Conservation (phyloP, 2,888 invertebrate genomes). For the Drosophila greeni region DNA sequence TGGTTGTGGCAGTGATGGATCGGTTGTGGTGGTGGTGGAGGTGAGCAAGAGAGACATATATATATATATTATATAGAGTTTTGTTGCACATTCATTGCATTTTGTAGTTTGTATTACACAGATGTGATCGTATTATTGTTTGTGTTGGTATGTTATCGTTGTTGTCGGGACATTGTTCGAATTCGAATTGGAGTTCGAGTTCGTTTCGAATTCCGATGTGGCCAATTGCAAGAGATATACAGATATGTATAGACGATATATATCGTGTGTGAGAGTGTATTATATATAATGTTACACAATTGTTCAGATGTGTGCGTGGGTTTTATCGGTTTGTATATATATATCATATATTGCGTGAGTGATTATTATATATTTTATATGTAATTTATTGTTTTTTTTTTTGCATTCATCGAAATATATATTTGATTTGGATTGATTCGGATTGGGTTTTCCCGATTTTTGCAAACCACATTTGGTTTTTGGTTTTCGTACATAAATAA, state of each 20-base stretch:
- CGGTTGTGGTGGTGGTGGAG: slow-evolving; percentile 26
- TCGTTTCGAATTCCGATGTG: slow-evolving; percentile 20
- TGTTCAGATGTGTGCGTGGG: slow-evolving; percentile 47
- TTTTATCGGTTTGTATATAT: slow-evolving; percentile 33
- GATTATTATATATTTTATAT: slow-evolving; percentile 55
- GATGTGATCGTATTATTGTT: slow-evolving; percentile 20
- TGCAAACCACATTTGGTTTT: slow-evolving; percentile 76
- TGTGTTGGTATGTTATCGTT: slow-evolving; percentile 31
- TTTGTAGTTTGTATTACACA: slow-evolving; percentile 49
- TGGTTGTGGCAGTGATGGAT: slow-evolving; percentile 27
- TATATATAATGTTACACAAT: slow-evolving; percentile 48
- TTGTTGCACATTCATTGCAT: slow-evolving; percentile 62
- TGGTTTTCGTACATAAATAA: slow-evolving; percentile 78
- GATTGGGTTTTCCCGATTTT: slow-evolving; percentile 71
- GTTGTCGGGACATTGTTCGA: slow-evolving; percentile 24
- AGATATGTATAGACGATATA: slow-evolving; percentile 41
- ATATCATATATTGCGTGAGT: slow-evolving; percentile 51
- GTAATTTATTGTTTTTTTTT: slow-evolving; percentile 43
- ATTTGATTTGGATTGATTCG: slow-evolving; percentile 66
- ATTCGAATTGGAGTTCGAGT: slow-evolving; percentile 16
- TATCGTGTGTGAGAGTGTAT: slow-evolving; percentile 27
- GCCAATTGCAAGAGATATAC: slow-evolving; percentile 42
- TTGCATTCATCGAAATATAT: slow-evolving; percentile 65
- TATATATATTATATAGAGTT: slow-evolving; percentile 36
- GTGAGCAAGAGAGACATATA: slow-evolving; percentile 36